Conservation (phyloP, 2,797 vertebrate species). For the Enteromius fasciolatus region DNA sequence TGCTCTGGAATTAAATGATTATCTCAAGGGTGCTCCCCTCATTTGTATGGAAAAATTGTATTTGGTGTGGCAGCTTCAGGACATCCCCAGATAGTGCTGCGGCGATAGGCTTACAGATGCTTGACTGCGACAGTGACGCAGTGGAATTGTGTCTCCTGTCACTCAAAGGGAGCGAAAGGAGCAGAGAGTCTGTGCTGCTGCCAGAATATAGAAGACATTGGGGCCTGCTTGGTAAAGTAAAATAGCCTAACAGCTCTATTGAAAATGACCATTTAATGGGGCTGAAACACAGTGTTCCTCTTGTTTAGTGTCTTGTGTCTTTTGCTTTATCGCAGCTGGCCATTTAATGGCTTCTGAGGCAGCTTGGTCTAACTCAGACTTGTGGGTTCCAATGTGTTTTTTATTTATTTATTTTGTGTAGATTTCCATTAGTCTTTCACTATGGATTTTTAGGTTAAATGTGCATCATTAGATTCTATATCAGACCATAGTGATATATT, state of each 20-base stretch:
- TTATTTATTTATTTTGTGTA: background rate
- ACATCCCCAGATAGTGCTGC: conserved; percentile 64
- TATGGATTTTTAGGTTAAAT: background rate
- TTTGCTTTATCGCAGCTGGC: background rate
- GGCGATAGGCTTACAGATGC: conserved; percentile 68
- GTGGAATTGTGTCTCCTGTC: conserved; percentile 55
- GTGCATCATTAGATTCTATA: background rate
- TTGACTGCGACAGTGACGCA: conserved; percentile 62
- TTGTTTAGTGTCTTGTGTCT: background rate
- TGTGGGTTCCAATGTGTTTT: background rate
- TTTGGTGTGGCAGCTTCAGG: conserved; percentile 53
- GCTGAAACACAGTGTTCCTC: background rate
- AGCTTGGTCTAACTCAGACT: too few species aligned
- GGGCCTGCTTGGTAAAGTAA: conserved; percentile 4
- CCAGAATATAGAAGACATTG: background rate
- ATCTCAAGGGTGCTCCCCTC: conserved; percentile 66
- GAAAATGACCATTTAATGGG: conserved; percentile 3
- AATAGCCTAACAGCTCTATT: conserved; percentile 15
- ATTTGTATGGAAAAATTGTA: conserved; percentile 51
- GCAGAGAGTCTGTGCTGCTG: conserved; percentile 2
- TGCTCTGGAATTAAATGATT: conserved; percentile 59
- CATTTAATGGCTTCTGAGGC: too few species aligned
- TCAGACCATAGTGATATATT: background rate
- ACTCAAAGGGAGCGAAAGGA: conserved; percentile 22
- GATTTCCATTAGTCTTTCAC: background rate